Conservation (phyloP, 2,888 invertebrate species). For the Hartigia nigra region DNA sequence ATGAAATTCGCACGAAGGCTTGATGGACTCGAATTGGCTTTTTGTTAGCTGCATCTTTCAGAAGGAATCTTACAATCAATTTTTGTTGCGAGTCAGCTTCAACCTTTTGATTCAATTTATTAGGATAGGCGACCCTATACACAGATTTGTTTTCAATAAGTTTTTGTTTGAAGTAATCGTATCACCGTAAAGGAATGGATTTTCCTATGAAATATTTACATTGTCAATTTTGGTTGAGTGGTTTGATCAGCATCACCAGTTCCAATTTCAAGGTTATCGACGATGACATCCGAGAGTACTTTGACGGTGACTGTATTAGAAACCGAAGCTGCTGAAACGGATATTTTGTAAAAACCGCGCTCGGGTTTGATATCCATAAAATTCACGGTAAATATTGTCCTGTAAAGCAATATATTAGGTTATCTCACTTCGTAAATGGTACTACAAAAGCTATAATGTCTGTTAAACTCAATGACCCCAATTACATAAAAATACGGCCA, state of each 20-base stretch:
- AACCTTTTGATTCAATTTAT: constrained; percentile 75
- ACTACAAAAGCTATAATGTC: not conserved
- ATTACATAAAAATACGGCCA: constrained; percentile 7
- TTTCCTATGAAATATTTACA: constrained; percentile 59
- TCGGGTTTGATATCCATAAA: constrained; percentile 81
- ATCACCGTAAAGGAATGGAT: not conserved
- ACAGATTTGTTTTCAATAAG: not conserved
- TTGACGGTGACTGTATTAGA: constrained; percentile 71
- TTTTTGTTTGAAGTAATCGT: not conserved
- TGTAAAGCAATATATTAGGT: constrained; percentile 40
- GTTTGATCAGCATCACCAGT: constrained; percentile 92
- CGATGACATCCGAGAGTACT: constrained; percentile 80
- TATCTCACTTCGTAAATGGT: not conserved
- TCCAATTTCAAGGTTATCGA: constrained; percentile 86
- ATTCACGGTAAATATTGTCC: constrained; percentile 81
- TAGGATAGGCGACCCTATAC: constrained; percentile 77
- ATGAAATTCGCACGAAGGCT: constrained; percentile 85
- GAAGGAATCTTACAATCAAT: constrained; percentile 82
- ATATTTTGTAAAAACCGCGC: constrained; percentile 87
- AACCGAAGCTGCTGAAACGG: constrained; percentile 77
- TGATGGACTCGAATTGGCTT: constrained; percentile 84
- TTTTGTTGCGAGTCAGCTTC: constrained; percentile 93
- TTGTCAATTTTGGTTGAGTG: constrained; percentile 80
- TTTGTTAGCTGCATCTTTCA: constrained; percentile 77
- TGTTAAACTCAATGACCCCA: constrained; percentile 18